Percentiles rank a stretch among this genome's conserved stretches.
Evolutionary conservation across 2,797 vertebrate genomes (phyloP).

Genomic region (Phalloptychus januarius): DNA sequence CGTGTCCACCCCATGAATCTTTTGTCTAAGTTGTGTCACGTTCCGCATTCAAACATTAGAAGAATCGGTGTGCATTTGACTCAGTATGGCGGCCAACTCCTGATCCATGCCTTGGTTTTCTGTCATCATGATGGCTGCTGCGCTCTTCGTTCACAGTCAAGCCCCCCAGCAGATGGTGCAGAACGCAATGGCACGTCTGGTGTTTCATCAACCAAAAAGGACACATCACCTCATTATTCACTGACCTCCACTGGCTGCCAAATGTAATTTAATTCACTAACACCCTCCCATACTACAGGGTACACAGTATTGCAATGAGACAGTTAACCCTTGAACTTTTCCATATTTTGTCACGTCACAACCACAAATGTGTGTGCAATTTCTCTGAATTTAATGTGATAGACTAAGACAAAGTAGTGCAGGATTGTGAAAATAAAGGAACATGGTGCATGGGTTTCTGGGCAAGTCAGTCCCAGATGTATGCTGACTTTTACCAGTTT

Average conservation of each 20-base stretch:
- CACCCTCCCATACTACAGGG: too few relatives aligned
- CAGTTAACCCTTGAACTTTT: not conserved
- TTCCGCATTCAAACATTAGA: not conserved
- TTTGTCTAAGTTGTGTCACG: not conserved
- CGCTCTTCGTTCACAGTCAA: not conserved
- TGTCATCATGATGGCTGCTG: not conserved
- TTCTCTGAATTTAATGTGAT: not conserved
- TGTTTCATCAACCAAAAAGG: constrained; percentile 11
- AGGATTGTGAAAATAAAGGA: not conserved
- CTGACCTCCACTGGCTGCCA: constrained; percentile 1
- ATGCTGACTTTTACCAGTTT: not conserved
- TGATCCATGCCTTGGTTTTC: not conserved
- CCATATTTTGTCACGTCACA: not conserved
- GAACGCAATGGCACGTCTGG: not conserved
- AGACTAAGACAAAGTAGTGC: not conserved
- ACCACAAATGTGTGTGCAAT: not conserved
- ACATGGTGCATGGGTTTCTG: not conserved
- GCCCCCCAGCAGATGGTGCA: not conserved
- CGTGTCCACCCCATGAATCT: not conserved
- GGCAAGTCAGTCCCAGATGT: not conserved
- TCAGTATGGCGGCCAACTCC: not conserved
- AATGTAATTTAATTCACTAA: constrained; percentile 1
- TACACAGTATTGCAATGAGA: not conserved
- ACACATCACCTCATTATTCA: constrained; percentile 6
- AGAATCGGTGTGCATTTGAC: not conserved